phyloP scores from a whole-genome alignment of 2,888 invertebrate species.

The Belgica antarctica region DNA sequence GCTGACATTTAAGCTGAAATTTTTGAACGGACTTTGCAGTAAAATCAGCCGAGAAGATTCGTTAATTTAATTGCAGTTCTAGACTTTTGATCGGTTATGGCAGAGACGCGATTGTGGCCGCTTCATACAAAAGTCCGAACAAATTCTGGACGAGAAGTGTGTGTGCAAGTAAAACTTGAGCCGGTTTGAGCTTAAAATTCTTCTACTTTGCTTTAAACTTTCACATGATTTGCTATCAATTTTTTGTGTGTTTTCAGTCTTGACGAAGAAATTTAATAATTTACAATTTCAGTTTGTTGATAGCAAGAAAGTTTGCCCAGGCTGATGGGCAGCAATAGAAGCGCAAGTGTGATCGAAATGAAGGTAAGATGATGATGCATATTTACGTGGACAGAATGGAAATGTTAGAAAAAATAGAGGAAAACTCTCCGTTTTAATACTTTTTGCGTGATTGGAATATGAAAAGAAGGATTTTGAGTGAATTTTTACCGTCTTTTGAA shows the following conservation, averaged over 20 bases:
- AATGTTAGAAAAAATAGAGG: conserved; percentile 27
- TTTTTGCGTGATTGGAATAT: conserved; percentile 26
- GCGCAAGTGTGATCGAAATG: too few relatives aligned
- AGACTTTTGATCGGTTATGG: too few relatives aligned
- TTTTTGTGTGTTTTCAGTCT: background rate
- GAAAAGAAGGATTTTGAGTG: background rate
- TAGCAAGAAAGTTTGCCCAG: background rate
- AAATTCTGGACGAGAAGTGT: background rate
- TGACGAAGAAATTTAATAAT: conserved; percentile 11
- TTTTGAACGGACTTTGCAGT: too few relatives aligned
- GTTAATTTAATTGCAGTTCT: too few relatives aligned
- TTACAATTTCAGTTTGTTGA: conserved; percentile 6
- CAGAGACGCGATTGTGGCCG: too few relatives aligned
- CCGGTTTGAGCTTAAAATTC: background rate
- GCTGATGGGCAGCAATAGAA: too few relatives aligned
- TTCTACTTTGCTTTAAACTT: background rate
- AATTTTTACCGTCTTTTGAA: background rate
- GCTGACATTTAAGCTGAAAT: too few relatives aligned
- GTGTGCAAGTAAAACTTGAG: background rate
- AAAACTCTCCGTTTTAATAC: conserved; percentile 10
- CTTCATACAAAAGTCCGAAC: too few relatives aligned
- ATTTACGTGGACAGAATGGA: conserved; percentile 6
- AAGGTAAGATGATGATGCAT: background rate
- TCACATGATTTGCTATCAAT: conserved; percentile 13
- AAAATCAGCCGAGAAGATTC: too few relatives aligned